Evolutionary conservation across 2,888 invertebrate species (phyloP), one percentile per base, ranked within the genome.

Genomic region (Apamea anceps): DNA sequence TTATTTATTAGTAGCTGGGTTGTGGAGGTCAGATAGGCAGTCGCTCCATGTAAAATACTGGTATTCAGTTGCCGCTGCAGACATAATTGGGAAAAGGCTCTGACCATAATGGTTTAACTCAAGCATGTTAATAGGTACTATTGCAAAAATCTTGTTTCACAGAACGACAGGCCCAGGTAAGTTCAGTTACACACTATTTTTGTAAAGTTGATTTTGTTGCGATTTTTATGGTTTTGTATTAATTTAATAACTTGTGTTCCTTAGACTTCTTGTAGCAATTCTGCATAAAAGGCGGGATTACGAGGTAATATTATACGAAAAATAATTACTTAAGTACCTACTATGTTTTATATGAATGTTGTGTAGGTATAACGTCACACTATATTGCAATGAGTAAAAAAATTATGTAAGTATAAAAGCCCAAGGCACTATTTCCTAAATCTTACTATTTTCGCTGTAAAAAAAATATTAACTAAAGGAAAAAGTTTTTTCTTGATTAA

Each of bases 191-290:
- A 54, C 6, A n/a, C 37, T 18, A 12, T 54, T 32, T n/a, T 32
- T 71, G 15, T 25, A 8, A 3, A 60, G 12, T 4, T 60, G n/a
- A n/a, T 60, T 12, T n/a, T 12, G 12, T 60, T 5, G n/a, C 12
- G 57, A n/a, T n/a, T 25, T 57, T 57, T 2, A 54, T 71, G 15
- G 1, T 54, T 57, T 71, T n/a, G 18, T 18, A n/a, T 13, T 72
- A 42, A 72, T 60, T 60, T 21, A 0, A 60, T 18, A 72, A 57
- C 18, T 60, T n/a, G 2, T 72, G 4, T 7, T 42, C 6, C 42
- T 60, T 42, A 72, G 72, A 60, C 7, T 72, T 37, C 21, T 72
- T 72, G 21, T 72, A 72, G 72, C 21, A 42, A 42, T 72, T n/a
- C 60, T 72, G 21, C 60, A 42, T 3, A 72, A 57, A 72, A 60